Conservation (phyloP, 1,140 invertebrate species). For the Asobara japonica region DNA sequence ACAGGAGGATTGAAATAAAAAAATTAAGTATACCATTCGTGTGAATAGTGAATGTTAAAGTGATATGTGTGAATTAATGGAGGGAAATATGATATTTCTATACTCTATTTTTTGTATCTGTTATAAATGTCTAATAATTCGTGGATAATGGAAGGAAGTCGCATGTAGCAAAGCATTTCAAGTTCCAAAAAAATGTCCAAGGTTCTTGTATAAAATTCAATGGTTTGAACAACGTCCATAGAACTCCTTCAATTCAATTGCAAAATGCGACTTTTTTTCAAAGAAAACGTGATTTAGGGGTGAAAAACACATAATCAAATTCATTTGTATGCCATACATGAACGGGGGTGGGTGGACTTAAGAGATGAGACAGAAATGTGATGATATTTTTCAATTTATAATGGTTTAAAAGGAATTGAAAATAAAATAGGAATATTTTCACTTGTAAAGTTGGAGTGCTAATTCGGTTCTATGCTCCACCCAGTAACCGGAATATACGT, state of each 20-base stretch:
- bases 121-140: neutral
- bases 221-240: too few species aligned
- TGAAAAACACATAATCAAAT: neutral
- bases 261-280: too few species aligned
- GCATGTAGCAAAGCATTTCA: too few species aligned
- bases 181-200: too few species aligned
- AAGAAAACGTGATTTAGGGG: neutral
- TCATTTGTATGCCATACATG: neutral
- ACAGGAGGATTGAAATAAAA: conserved; percentile 36
- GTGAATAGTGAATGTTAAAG: neutral
- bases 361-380: neutral
- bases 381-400: neutral
- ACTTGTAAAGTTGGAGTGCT: neutral
- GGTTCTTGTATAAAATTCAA: too few species aligned
- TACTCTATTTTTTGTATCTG: conserved; percentile 1
- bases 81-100: neutral
- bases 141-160: neutral
- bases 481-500: conserved; percentile 26
- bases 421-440: neutral
- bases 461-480: neutral
- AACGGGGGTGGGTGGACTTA: neutral
- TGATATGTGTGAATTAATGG: neutral
- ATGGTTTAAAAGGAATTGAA: neutral
- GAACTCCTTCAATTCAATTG: too few species aligned
- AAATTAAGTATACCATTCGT: conserved; percentile 15